These are phyloP conservation scores for Salmo trutta DNA, from an alignment of 2,797 vertebrate species.

Conservation along the genomic window DNA sequence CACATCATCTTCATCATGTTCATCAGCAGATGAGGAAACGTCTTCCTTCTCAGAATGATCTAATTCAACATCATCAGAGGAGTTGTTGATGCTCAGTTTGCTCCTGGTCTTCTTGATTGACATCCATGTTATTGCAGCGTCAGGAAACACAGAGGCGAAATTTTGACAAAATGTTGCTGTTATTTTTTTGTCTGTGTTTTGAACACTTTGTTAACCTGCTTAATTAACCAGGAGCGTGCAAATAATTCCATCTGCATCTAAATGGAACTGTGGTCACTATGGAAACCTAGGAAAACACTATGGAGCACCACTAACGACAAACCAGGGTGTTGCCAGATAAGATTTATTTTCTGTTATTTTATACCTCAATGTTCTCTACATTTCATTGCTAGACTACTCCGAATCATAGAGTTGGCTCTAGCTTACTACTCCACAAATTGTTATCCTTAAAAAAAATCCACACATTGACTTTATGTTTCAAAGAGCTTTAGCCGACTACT, in stretches of 20 bases:
- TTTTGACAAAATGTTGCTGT: not conserved
- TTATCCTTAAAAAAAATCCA: too few species aligned
- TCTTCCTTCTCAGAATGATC: slow-evolving; percentile 55
- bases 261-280: slow-evolving; percentile 50
- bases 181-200: not conserved
- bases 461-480: not conserved
- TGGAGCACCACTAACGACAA: slow-evolving; percentile 43
- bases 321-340: not conserved
- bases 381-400: too few species aligned
- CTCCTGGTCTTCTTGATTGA: slow-evolving; percentile 61
- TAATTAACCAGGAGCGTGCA: too few species aligned
- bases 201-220: not conserved
- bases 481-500: not conserved
- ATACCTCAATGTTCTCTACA: too few species aligned
- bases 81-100: slow-evolving; percentile 68
- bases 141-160: not conserved
- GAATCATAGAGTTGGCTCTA: too few species aligned
- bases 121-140: slow-evolving; percentile 23
- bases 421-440: too few species aligned
- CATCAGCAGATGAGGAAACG: not conserved
- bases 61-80: slow-evolving; percentile 59
- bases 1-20: not conserved
- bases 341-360: not conserved
- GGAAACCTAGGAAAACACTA: slow-evolving; percentile 56
- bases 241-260: not conserved